These are phyloP conservation scores for Poecile atricapillus DNA, from an alignment of 2,113 vertebrate genomes.

Conservation along the genomic window DNA sequence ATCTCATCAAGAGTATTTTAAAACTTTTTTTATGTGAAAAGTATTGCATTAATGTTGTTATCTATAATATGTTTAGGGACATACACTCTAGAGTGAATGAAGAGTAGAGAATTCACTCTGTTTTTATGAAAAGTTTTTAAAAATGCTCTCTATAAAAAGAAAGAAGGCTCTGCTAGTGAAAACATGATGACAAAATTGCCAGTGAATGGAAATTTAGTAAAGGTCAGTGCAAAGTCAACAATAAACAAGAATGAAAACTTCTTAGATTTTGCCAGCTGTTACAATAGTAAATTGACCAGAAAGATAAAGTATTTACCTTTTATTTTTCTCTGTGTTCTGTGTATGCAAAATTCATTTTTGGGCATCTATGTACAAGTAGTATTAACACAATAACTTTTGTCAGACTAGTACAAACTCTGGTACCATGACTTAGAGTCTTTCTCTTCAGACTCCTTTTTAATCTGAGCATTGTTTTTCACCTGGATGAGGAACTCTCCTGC, in stretches of 20 bases:
- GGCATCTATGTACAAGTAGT: neutral
- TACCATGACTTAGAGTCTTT: neutral
- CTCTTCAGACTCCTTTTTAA: neutral
- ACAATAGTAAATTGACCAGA: neutral
- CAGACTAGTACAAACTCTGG: neutral
- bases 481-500: neutral
- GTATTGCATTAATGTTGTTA: neutral
- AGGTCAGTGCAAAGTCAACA: neutral
- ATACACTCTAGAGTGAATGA: neutral
- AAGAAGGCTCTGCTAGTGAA: neutral
- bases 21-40: neutral
- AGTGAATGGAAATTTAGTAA: neutral
- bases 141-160: neutral
- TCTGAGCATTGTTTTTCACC: neutral
- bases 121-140: neutral
- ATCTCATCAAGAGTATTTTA: neutral
- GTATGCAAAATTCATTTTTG: neutral
- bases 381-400: neutral
- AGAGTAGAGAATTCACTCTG: neutral
- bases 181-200: neutral
- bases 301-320: neutral
- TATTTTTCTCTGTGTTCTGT: neutral
- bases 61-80: neutral
- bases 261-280: neutral
- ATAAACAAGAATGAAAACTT: neutral